phyloP scores from a whole-genome alignment of 2,888 invertebrate genomes.

The Cheilosia pagana region DNA sequence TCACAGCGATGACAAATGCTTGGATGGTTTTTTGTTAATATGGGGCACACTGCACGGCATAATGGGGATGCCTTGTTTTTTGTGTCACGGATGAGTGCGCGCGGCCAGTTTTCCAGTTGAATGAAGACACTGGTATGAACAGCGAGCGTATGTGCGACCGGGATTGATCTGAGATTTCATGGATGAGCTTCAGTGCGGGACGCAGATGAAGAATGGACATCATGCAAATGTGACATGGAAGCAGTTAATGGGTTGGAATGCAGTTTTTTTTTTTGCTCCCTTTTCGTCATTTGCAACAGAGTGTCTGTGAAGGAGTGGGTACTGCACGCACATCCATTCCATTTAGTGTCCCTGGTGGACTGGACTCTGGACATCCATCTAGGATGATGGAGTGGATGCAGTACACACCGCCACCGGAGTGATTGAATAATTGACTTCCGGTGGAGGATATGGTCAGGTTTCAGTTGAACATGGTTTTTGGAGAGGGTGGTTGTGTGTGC shows the following conservation, averaged over 20 bases:
- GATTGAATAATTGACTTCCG: slow-evolving; percentile 74
- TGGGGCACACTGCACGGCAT: slow-evolving; percentile 33
- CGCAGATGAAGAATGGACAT: slow-evolving; percentile 59
- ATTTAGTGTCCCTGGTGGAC: slow-evolving; percentile 39
- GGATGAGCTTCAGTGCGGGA: slow-evolving; percentile 44
- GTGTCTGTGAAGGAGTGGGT: slow-evolving; percentile 17
- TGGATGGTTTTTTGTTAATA: slow-evolving; percentile 25
- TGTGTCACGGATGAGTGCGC: slow-evolving; percentile 66
- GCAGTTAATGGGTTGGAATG: slow-evolving; percentile 60
- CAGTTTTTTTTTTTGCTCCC: slow-evolving; percentile 12
- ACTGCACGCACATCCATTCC: slow-evolving; percentile 58
- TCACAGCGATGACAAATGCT: slow-evolving; percentile 71
- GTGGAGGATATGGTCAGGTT: slow-evolving; percentile 37
- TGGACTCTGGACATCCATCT: slow-evolving; percentile 23
- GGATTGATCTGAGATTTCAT: slow-evolving; percentile 63
- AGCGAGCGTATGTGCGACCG: slow-evolving; percentile 14
- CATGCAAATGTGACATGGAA: slow-evolving; percentile 68
- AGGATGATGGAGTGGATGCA: slow-evolving; percentile 48
- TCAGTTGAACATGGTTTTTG: slow-evolving; percentile 29
- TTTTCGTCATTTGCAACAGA: background rate
- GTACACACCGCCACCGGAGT: slow-evolving; percentile 9
- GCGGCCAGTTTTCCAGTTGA: slow-evolving; percentile 71
- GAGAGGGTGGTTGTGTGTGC: slow-evolving; percentile 24
- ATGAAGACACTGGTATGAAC: slow-evolving; percentile 57
- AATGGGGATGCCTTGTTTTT: slow-evolving; percentile 67